Conservation (phyloP, 2,888 invertebrate genomes). For the Erebia epiphron region DNA sequence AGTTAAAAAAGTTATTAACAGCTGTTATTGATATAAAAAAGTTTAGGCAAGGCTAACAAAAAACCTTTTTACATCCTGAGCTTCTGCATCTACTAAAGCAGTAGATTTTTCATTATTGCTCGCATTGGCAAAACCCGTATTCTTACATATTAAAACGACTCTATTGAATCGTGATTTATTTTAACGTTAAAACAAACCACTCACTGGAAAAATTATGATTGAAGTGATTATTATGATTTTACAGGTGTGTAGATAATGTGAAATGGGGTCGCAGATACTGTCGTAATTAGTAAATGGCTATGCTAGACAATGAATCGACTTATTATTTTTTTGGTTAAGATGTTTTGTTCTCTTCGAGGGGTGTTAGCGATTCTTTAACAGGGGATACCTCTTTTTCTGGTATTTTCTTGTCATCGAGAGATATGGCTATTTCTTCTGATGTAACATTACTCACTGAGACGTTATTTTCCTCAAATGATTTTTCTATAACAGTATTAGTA, state of each 20-base stretch:
- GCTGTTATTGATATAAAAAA: neutral
- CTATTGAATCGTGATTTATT: conserved; percentile 55
- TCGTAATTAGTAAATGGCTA: neutral
- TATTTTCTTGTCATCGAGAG: conserved; percentile 26
- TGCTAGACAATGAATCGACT: neutral
- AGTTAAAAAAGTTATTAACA: conserved; percentile 7
- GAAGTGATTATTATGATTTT: conserved; percentile 42
- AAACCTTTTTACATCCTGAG: conserved; percentile 20
- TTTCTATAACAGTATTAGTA: conserved; percentile 69
- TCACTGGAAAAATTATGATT: conserved; percentile 39
- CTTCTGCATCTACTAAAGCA: conserved; percentile 30
- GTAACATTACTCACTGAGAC: neutral
- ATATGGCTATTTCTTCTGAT: neutral
- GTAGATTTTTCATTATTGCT: conserved; percentile 42
- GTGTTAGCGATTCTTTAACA: neutral
- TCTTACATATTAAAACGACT: conserved; percentile 52
- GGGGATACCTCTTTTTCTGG: conserved; percentile 34
- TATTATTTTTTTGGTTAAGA: conserved; percentile 15
- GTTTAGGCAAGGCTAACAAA: conserved; percentile 9
- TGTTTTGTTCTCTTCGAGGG: neutral
- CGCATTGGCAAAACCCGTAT: conserved; percentile 56
- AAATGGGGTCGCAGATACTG: neutral
- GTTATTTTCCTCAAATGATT: conserved; percentile 52
- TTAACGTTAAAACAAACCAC: conserved; percentile 45
- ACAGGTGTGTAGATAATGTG: neutral